Conservation (phyloP, 2,797 vertebrate genomes). For the Hyperoplus immaculatus region DNA sequence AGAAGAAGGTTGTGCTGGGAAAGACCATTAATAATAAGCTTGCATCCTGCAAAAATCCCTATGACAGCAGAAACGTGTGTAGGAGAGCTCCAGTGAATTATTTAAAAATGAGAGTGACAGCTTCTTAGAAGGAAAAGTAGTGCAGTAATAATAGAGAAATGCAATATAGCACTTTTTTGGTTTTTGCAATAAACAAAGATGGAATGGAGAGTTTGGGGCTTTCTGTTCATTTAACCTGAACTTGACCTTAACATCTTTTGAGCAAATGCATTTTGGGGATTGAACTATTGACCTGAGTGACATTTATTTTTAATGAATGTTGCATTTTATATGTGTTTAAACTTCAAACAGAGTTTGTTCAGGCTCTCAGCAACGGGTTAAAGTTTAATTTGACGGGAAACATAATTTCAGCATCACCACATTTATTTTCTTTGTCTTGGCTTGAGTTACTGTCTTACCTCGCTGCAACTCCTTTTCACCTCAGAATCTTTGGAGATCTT, state of each 20-base stretch:
- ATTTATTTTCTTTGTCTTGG: conserved; percentile 31
- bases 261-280: not conserved
- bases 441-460: conserved; percentile 35
- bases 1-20: conserved; percentile 4
- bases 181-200: not conserved
- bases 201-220: conserved; percentile 1
- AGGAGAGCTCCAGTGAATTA: conserved; percentile 38
- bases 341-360: conserved; percentile 13
- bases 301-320: not conserved
- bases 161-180: not conserved
- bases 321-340: not conserved
- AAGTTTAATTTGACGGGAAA: conserved; percentile 20
- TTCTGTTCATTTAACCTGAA: conserved; percentile 25
- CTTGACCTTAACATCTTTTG: conserved; percentile 10
- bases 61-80: conserved; percentile 46
- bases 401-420: conserved; percentile 28
- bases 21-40: conserved; percentile 26
- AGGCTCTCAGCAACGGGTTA: conserved; percentile 5
- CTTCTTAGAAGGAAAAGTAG: conserved; percentile 32
- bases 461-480: conserved; percentile 18
- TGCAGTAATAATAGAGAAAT: conserved; percentile 5
- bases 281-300: conserved; percentile 6
- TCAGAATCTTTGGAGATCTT: conserved; percentile 43
- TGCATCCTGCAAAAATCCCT: conserved; percentile 37
- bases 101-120: conserved; percentile 43